Evolutionary conservation across 2,888 invertebrate species (phyloP).

Genomic region (Podotricha telesiphe): DNA sequence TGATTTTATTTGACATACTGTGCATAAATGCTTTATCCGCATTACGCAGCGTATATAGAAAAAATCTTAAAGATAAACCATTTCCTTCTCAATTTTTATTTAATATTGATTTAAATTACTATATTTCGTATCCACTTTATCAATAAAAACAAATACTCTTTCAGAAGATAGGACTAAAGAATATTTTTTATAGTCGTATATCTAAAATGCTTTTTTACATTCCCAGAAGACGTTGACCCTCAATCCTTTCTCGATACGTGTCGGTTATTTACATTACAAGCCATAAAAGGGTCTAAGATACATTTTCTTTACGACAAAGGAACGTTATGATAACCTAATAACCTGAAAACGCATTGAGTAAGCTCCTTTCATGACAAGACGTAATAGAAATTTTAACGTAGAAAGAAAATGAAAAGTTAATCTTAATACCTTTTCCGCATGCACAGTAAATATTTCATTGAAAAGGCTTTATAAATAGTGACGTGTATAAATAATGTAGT

Average conservation of each 20-base stretch:
- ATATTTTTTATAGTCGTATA: neutral
- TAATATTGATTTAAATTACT: too few species aligned
- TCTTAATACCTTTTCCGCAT: conserved; percentile 76
- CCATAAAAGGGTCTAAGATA: conserved; percentile 41
- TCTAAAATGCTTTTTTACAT: conserved; percentile 9
- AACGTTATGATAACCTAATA: conserved; percentile 67
- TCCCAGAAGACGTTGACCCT: conserved; percentile 21
- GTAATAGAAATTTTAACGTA: conserved; percentile 67
- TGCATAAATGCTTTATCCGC: too few species aligned
- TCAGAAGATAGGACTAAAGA: neutral
- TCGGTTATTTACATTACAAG: conserved; percentile 42
- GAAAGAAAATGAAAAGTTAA: conserved; percentile 79
- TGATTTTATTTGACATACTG: too few species aligned
- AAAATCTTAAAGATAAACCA: too few species aligned
- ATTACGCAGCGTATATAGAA: too few species aligned
- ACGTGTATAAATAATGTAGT: conserved; percentile 36
- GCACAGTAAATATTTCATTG: conserved; percentile 64
- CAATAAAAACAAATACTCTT: neutral
- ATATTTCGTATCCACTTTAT: too few species aligned
- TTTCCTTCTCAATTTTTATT: too few species aligned
- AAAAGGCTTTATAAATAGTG: conserved; percentile 56
- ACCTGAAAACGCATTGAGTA: conserved; percentile 67
- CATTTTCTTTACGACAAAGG: conserved; percentile 41
- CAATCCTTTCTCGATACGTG: conserved; percentile 25
- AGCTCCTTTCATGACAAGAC: conserved; percentile 78